A percentile compares a stretch with the other conserved stretches of the same genome.
Evolutionary conservation across 2,888 invertebrate genomes (phyloP).

Genomic region (Megaustenia siamemsis): DNA sequence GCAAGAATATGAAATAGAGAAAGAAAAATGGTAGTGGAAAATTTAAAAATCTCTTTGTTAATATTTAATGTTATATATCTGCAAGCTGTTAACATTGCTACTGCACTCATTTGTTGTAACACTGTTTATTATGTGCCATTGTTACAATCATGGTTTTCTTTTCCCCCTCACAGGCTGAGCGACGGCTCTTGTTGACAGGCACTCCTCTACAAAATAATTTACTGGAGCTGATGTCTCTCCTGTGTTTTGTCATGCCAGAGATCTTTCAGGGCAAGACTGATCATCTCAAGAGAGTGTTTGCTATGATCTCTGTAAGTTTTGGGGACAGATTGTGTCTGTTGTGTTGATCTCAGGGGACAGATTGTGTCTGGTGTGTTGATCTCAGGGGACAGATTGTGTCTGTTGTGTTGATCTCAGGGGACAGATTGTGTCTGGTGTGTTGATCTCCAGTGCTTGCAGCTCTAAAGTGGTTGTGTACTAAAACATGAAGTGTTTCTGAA

Average conservation of each 20-base stretch:
- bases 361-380: too few relatives aligned
- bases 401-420: too few relatives aligned
- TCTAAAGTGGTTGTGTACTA: too few relatives aligned
- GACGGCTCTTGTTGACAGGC: slow-evolving; percentile 93
- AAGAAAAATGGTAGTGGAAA: too few relatives aligned
- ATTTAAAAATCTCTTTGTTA: too few relatives aligned
- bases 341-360: too few relatives aligned
- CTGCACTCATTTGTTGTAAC: neutral
- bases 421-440: too few relatives aligned
- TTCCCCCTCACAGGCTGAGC: slow-evolving; percentile 83
- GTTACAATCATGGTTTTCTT: neutral
- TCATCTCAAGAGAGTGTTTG: slow-evolving; percentile 92
- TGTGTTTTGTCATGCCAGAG: slow-evolving; percentile 97
- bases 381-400: too few relatives aligned
- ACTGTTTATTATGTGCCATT: neutral
- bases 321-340: neutral
- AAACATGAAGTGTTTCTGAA: too few relatives aligned
- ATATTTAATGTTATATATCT: too few relatives aligned
- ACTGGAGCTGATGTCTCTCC: slow-evolving; percentile 94
- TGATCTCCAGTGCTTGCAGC: too few relatives aligned
- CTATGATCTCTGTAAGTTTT: slow-evolving; percentile 78
- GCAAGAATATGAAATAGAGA: too few relatives aligned
- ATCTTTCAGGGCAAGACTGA: slow-evolving; percentile 93
- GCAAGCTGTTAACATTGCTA: neutral
- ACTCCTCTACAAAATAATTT: slow-evolving; percentile 98